Evolutionary conservation across 2,888 invertebrate species (phyloP), one percentile per base, ranked within the genome.

Genomic region (Scrobipalpa costella): DNA sequence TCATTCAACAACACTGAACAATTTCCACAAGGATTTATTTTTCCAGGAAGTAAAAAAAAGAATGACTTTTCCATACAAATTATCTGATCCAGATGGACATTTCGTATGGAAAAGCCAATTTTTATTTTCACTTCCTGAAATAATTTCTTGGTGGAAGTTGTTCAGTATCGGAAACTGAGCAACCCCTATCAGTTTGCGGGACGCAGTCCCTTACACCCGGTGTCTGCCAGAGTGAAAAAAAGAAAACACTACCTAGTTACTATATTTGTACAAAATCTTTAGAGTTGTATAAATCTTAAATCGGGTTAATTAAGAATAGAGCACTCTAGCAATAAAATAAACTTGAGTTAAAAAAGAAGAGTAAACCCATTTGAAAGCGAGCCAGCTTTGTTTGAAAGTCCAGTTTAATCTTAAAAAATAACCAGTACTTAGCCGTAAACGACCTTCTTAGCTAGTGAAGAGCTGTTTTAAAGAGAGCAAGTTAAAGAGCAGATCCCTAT

Each of bases 361-460:
- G 44, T 44, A 15, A 44, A n/a, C 44, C 44, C n/a, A 44, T 44
- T 44, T 44, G 3, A 44, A n/a, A 44, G 15, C 44, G 44, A 44
- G 44, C 44, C 44, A 44, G 44, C 9, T 47, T 47, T 8, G n/a
- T 44, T 15, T 6, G 5, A 17, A 50, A 50, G 11, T 21, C 21
- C 19, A 21, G 21, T 21, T 52, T 21, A 52, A 52, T 19, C 19
- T 21, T 17, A 19, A 17, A 49, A 52, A 21, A 52, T 21, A 52
- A 21, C 11, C 13, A 52, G 50, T 52, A 21, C 19, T 52, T 52
- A 52, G 13, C 21, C 50, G 50, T 52, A 27, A 52, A 52, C 21
- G 50, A 52, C 11, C 21, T 52, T 52, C 50, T 27, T 21, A 21
- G n/a, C n/a, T n/a, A n/a, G 9, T 52, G 11, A 44, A 21, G 49